Base-by-base conservation (phyloP, 2,113 vertebrate genomes). In the Chitala chitala region DNA sequence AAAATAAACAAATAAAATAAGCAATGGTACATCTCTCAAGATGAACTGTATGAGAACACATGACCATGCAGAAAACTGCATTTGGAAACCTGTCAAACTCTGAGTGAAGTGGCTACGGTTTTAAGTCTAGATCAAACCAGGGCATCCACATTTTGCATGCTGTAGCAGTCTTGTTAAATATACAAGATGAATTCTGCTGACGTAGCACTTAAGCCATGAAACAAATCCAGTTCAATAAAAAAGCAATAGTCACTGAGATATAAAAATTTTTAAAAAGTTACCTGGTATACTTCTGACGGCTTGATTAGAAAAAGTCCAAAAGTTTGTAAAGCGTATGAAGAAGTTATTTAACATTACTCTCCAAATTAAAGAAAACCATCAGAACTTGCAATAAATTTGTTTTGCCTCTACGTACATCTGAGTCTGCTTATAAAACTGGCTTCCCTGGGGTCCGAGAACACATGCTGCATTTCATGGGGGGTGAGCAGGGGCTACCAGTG, bases 251-350 rank as follows among this genome's bases (percentile, higher is more conserved):
- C 20, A 77, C 64, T 55, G 29, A 64, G 53, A 74, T 48, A n/a
- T 29, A 65, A 56, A 73, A 74, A 74, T 59, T 72, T 54, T 76
- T 63, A 73, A 72, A 76, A 73, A 72, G 73, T 92, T 92, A 92
- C 91, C 91, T 91, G 89, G 82, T 88, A 90, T 83, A 88, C 88
- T 87, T 90, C 91, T 89, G 91, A 90, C 82, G 89, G 89, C 90
- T 91, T 90, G 89, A 80, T 91, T 90, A 91, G 84, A 87, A 86
- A 91, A 81, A 90, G 89, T 88, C 89, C 88, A 89, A 85, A 83
- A 84, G 83, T 87, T 80, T 83, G 79, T 83, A 71, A 81, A 78
- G 82, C 36, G 76, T 64, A 78, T 75, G 76, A 76, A 72, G 42
- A 81, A 79, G 70, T 48, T 75, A 73, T 74, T 80, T 54, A 65